Percentiles rank a stretch among this genome's conserved stretches.
Conservation (phyloP, 2,797 vertebrate species). For the Acanthopagrus latus region DNA sequence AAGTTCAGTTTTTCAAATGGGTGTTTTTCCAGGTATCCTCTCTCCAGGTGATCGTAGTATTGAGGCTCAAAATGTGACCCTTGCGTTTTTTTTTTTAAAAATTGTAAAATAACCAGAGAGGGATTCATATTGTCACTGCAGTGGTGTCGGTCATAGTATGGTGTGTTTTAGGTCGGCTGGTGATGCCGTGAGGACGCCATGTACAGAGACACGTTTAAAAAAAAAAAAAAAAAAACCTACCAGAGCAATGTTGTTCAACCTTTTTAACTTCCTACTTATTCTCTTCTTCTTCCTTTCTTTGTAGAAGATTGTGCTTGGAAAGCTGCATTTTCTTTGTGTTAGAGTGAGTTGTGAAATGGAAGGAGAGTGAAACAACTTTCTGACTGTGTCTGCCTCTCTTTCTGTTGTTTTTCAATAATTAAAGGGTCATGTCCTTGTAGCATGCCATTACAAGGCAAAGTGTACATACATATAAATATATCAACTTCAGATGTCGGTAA, state of each 20-base stretch:
- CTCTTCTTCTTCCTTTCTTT: slow-evolving; percentile 43
- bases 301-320: slow-evolving; percentile 55
- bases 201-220: slow-evolving; percentile 39
- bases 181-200: slow-evolving; percentile 25
- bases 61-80: slow-evolving; percentile 25
- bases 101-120: slow-evolving; percentile 48
- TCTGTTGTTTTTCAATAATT: slow-evolving; percentile 61
- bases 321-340: slow-evolving; percentile 53
- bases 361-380: slow-evolving; percentile 50
- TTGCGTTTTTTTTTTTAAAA: slow-evolving; percentile 27
- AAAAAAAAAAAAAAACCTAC: slow-evolving; percentile 56
- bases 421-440: slow-evolving; percentile 80
- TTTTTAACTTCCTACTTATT: slow-evolving; percentile 38
- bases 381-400: slow-evolving; percentile 33
- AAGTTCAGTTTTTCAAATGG: slow-evolving; percentile 26
- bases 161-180: slow-evolving; percentile 38
- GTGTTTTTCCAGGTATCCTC: slow-evolving; percentile 34
- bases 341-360: slow-evolving; percentile 52
- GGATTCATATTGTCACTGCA: slow-evolving; percentile 46
- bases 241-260: slow-evolving; percentile 51
- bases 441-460: slow-evolving; percentile 86
- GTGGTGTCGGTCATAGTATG: slow-evolving; percentile 39
- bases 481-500: slow-evolving; percentile 81
- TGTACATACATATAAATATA: slow-evolving; percentile 87
- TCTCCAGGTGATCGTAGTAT: slow-evolving; percentile 14